Evolutionary conservation across 2,797 vertebrate species (phyloP).

Genomic region (Sebastes minor): DNA sequence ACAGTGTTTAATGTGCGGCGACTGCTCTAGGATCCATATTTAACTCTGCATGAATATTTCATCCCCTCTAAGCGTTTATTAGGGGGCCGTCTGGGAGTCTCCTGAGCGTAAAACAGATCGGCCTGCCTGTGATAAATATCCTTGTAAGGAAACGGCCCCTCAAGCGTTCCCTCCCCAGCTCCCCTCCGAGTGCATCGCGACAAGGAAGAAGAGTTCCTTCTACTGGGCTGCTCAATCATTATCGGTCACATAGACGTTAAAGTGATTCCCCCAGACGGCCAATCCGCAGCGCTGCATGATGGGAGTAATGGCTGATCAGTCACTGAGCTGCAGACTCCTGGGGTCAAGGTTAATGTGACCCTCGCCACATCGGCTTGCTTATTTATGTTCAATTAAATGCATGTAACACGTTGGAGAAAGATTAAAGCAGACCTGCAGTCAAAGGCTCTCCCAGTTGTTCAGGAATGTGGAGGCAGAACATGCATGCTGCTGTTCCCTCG

Average conservation of each 20-base stretch:
- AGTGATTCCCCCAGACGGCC: constrained; percentile 50
- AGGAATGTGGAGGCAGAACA: constrained; percentile 34
- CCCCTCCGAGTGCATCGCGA: constrained; percentile 19
- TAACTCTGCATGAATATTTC: constrained; percentile 82
- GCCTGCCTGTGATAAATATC: constrained; percentile 72
- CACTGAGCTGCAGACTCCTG: constrained; percentile 49
- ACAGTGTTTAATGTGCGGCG: constrained; percentile 67
- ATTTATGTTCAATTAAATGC: constrained; percentile 74
- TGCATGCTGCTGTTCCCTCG: neutral
- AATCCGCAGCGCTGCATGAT: constrained; percentile 44
- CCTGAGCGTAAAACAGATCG: constrained; percentile 69
- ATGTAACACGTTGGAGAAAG: constrained; percentile 53
- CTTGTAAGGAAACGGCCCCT: constrained; percentile 44
- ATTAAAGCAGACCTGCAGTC: constrained; percentile 60
- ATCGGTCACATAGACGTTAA: constrained; percentile 37
- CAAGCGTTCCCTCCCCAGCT: constrained; percentile 48
- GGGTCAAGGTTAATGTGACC: constrained; percentile 73
- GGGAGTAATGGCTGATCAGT: constrained; percentile 60
- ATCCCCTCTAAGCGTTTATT: constrained; percentile 78
- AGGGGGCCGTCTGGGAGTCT: constrained; percentile 71
- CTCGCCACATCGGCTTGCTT: constrained; percentile 35
- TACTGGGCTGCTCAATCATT: constrained; percentile 52
- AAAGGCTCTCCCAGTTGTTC: constrained; percentile 54
- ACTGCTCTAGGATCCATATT: constrained; percentile 78
- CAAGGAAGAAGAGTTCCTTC: constrained; percentile 48